phyloP scores from a whole-genome alignment of 2,797 vertebrate species.

The Sebastes nivosus region DNA sequence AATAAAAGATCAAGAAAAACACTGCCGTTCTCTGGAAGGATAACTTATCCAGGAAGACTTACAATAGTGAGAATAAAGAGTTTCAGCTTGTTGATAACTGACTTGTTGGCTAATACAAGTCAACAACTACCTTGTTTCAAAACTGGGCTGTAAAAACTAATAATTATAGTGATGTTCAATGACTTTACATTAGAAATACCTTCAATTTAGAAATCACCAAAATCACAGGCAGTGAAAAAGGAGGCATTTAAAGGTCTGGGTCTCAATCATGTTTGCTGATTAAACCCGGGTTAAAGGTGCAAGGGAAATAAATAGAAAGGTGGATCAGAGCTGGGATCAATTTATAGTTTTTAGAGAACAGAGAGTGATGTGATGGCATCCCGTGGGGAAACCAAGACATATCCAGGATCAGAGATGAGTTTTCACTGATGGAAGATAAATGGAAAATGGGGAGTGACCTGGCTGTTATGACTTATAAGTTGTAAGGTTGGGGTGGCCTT shows the following conservation, averaged over 20 bases:
- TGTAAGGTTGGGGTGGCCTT: background rate
- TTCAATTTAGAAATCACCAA: background rate
- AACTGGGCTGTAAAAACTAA: background rate
- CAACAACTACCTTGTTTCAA: background rate
- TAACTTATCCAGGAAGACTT: background rate
- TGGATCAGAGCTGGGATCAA: background rate
- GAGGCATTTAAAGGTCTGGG: background rate
- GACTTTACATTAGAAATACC: background rate
- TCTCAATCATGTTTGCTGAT: slow-evolving; percentile 1
- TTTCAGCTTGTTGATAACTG: background rate
- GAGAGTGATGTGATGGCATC: background rate
- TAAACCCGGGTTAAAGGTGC: background rate
- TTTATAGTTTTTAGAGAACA: background rate
- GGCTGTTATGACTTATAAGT: background rate
- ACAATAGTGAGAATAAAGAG: background rate
- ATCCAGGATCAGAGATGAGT: background rate
- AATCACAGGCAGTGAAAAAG: background rate
- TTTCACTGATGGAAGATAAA: background rate
- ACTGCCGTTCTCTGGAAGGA: background rate
- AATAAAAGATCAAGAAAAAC: background rate
- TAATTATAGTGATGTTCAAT: background rate
- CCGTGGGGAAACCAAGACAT: background rate
- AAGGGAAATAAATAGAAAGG: background rate
- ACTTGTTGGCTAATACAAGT: background rate
- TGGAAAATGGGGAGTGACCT: background rate